Base-by-base conservation (phyloP, 2,113 vertebrate genomes). In the Otocyon megalotis region DNA sequence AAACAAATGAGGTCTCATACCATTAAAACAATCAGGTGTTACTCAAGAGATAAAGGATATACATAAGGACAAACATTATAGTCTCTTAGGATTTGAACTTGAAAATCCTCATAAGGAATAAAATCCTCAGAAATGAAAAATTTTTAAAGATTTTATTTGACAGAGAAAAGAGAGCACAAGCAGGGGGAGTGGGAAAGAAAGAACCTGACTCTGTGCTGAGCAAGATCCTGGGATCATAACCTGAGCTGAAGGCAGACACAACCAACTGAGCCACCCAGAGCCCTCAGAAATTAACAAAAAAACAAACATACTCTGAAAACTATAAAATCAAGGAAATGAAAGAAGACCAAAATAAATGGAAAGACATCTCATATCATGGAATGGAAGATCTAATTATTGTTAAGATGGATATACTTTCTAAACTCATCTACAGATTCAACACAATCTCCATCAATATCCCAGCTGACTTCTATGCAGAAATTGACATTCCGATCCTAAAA, bases 21-120 rank as follows among this genome's bases (percentile, higher is more conserved):
- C 71, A 88, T 65, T 92, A 88, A 81, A 92, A 88, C 81, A 92
- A 74, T 62, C n/a, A 91, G 43, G 22, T 20, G 28, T 60, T 79
- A 91, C 74, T 93, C 67, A 88, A 83, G 32, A 88, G 48, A 94
- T 43, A 62, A 91, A 90, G 22, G 28, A 69, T 74, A 88, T 22
- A 30, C 88, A 48, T 53, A 48, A 48, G 58, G 54, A 93, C 80
- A 95, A 89, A 85, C 65, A 67, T 32, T 67, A 91, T 0, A 82
- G 71, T 63, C 69, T 84, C 83, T 60, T 48, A 53, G 28, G 32
- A 91, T 53, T 43, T 90, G 20, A 96, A 80, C 48, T 69, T 76
- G 37, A 96, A 81, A 76, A 74, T 74, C 13, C 26, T 28, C 37
- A 48, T 48, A 48, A 74, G 71, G 35, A 74, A 43, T 74, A 43